Evolutionary conservation across 1,140 invertebrate species (phyloP).

Genomic region (Zeugodacus cucurbitae): DNA sequence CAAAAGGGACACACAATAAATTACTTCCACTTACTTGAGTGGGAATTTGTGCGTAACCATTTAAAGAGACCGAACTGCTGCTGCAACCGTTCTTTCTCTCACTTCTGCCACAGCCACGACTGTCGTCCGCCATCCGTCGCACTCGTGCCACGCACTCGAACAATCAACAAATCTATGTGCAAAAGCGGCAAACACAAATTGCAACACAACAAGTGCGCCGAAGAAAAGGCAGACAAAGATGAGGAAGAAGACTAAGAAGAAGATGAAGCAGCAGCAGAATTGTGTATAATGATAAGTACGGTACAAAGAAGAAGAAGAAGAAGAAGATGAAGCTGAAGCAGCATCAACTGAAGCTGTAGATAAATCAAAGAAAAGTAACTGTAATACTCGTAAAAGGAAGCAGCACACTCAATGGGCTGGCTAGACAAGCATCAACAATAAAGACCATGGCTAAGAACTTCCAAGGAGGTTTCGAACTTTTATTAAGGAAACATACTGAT

Average conservation of each 20-base stretch:
- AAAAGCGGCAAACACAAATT: neutral
- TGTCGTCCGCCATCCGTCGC: neutral
- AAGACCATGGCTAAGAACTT: conserved; percentile 4
- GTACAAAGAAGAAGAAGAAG: neutral
- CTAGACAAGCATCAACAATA: conserved; percentile 32
- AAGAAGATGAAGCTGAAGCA: neutral
- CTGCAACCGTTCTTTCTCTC: too few species aligned
- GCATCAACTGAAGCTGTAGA: neutral
- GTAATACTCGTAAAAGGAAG: conserved; percentile 18
- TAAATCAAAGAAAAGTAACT: conserved; percentile 1
- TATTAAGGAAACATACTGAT: neutral
- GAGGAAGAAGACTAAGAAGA: neutral
- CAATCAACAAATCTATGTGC: neutral
- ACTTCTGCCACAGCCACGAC: too few species aligned
- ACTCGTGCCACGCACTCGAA: neutral
- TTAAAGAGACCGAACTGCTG: conserved; percentile 46
- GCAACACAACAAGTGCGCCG: neutral
- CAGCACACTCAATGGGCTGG: neutral
- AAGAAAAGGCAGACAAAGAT: too few species aligned
- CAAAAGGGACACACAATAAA: conserved; percentile 51
- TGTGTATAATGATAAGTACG: too few species aligned
- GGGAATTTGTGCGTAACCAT: conserved; percentile 65
- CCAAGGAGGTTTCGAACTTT: neutral
- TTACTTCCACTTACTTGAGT: conserved; percentile 66
- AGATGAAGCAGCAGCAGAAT: neutral